Base-by-base conservation (phyloP, 2,797 vertebrate species). In the Myripristis jacobus region DNA sequence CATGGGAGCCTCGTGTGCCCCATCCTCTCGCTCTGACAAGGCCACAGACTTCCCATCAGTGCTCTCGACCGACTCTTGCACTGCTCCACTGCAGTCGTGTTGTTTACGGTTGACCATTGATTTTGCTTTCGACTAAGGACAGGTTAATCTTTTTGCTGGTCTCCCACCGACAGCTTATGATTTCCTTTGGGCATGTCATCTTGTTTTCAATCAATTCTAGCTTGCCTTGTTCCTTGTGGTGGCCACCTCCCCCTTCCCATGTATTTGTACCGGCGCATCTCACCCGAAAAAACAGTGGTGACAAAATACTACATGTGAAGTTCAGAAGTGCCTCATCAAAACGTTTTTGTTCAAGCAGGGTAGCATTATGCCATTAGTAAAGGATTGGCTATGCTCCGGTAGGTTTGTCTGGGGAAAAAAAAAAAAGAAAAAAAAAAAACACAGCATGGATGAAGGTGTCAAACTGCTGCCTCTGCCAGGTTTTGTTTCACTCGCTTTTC, bases 151-250 rank as follows among this genome's bases (percentile, higher is more conserved):
- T 78, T 81, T 8, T 58, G 52, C 29, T 60, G 65, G 50, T 76
- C 75, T 68, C 65, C 4, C 66, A 9, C 50, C 83, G 80, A 76
- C 84, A 77, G 78, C 54, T 77, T 68, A 38, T 86, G 83, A 87
- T 83, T 88, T 85, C 84, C 80, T 88, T 29, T 27, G 66, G 81
- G 74, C 82, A 61, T 3, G 29, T 68, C 1, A 6, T 62, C 77
- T 57, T 66, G 50, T 80, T 81, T 79, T 77, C 74, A 76, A 63
- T 76, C 75, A 66, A 11, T 56, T 73, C 43, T 75, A 46, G 50
- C 68, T 82, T 84, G 65, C 73, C 27, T 75, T 57, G 27, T 53
- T 62, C 25, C 50, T 63, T 55, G 13, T 22, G 6, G 54, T 16
- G 8, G 0, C 29, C n/a, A 1, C 11, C 38, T 9, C 38, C 21